Evolutionary conservation across 2,797 vertebrate genomes (phyloP).

Genomic region (Alosa sapidissima): DNA sequence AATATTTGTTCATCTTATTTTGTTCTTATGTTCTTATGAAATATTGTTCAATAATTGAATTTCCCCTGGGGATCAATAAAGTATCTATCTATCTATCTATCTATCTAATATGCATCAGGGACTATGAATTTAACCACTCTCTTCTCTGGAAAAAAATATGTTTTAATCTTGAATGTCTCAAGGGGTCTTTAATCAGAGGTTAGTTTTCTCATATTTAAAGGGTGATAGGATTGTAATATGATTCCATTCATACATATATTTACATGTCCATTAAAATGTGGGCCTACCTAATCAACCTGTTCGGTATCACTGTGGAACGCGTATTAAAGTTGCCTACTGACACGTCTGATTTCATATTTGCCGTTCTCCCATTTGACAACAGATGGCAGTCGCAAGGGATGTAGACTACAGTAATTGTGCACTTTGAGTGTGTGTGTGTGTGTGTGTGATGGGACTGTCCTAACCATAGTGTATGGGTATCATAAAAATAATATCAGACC

Average conservation of each 20-base stretch:
- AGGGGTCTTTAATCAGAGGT: background rate
- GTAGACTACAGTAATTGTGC: slow-evolving; percentile 18
- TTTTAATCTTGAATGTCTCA: background rate
- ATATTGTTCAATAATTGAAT: background rate
- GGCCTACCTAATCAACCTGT: background rate
- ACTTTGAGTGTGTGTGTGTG: slow-evolving; percentile 3
- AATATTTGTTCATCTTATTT: background rate
- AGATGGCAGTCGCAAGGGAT: slow-evolving; percentile 24
- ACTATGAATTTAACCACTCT: background rate
- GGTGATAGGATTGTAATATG: background rate
- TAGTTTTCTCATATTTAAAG: background rate
- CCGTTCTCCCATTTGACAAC: slow-evolving; percentile 11
- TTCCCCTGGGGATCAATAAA: no score
- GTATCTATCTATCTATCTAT: no score
- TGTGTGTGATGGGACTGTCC: background rate
- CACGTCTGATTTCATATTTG: background rate
- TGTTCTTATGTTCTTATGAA: background rate
- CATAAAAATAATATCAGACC: background rate
- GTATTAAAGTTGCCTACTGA: slow-evolving; percentile 4
- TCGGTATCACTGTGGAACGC: background rate
- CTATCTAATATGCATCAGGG: background rate
- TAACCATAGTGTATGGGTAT: background rate
- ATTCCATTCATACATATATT: background rate
- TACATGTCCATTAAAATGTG: background rate
- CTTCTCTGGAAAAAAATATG: background rate